Percentiles rank a stretch among this genome's conserved stretches.
phyloP scores from a whole-genome alignment of 2,888 invertebrate species.

The Cephus pygmeus region DNA sequence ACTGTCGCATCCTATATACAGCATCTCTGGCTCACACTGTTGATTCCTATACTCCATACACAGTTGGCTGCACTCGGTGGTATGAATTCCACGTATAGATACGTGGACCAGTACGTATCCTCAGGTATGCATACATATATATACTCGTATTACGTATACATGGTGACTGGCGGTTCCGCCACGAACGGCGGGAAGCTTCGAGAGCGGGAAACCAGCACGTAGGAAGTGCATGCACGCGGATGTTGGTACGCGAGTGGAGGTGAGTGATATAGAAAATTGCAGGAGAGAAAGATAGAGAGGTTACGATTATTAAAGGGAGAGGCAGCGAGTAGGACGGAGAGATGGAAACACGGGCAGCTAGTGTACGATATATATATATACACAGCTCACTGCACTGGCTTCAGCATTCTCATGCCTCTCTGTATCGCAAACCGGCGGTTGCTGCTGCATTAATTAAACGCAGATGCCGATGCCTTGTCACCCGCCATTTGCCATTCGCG shows the following conservation, averaged over 20 bases:
- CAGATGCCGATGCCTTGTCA: slow-evolving; percentile 54
- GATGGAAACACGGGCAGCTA: not conserved
- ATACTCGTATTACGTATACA: not conserved
- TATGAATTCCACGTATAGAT: not conserved
- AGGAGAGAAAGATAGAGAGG: not conserved
- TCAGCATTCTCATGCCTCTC: slow-evolving; percentile 33
- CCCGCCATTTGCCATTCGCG: slow-evolving; percentile 50
- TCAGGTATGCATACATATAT: not conserved
- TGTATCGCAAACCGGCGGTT: slow-evolving; percentile 21
- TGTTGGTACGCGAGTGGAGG: not conserved
- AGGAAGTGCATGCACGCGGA: not conserved
- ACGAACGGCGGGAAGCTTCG: not conserved
- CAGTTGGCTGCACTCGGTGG: not conserved
- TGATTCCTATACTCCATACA: not conserved
- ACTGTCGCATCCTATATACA: slow-evolving; percentile 56
- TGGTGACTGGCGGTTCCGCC: not conserved
- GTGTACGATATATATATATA: not conserved
- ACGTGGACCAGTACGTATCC: not conserved
- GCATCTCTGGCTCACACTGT: slow-evolving; percentile 27
- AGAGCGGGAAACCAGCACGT: slow-evolving; percentile 1
- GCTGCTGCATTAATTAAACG: slow-evolving; percentile 51
- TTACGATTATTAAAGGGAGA: not conserved
- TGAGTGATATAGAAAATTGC: not conserved
- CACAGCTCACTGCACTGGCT: slow-evolving; percentile 12
- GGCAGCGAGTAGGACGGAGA: not conserved